phyloP scores from a whole-genome alignment of 2,888 invertebrate species.

The Myopa testacea region DNA sequence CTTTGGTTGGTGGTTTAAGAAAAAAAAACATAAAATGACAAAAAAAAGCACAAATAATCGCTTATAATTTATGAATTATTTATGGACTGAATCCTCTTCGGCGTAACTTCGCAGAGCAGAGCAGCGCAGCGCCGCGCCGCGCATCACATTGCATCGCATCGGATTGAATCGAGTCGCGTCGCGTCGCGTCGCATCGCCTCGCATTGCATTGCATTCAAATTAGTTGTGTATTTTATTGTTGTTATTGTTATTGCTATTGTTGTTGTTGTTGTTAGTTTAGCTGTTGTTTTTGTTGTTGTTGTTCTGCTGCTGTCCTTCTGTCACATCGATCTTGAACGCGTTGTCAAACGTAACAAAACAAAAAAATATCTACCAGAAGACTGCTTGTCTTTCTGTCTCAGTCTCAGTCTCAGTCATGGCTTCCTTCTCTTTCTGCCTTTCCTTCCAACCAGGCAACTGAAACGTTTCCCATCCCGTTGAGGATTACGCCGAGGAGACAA shows the following conservation, averaged over 20 bases:
- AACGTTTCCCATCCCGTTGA: constrained; percentile 31
- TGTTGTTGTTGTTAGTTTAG: constrained; percentile 37
- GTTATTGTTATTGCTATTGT: constrained; percentile 12
- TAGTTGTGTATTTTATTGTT: constrained; percentile 24
- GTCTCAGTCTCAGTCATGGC: neutral
- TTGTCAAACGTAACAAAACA: constrained; percentile 9
- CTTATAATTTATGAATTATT: constrained; percentile 52
- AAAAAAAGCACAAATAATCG: constrained; percentile 27
- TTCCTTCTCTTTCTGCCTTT: neutral
- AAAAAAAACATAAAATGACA: neutral
- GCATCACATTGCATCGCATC: constrained; percentile 20
- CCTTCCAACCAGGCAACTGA: neutral
- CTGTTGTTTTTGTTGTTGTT: constrained; percentile 36
- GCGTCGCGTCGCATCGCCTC: neutral
- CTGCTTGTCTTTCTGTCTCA: neutral
- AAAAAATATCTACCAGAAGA: neutral
- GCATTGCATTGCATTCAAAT: constrained; percentile 48
- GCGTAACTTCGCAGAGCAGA: neutral
- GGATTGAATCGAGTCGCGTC: constrained; percentile 38
- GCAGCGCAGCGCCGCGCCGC: constrained; percentile 1
- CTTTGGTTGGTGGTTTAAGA: constrained; percentile 14
- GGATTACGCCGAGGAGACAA: constrained; percentile 43
- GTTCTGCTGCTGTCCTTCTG: constrained; percentile 18
- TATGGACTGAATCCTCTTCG: constrained; percentile 48
- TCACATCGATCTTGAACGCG: constrained; percentile 21